Evolutionary conservation across 2,113 vertebrate species (phyloP).

Genomic region (Boleophthalmus pectinirostris): DNA sequence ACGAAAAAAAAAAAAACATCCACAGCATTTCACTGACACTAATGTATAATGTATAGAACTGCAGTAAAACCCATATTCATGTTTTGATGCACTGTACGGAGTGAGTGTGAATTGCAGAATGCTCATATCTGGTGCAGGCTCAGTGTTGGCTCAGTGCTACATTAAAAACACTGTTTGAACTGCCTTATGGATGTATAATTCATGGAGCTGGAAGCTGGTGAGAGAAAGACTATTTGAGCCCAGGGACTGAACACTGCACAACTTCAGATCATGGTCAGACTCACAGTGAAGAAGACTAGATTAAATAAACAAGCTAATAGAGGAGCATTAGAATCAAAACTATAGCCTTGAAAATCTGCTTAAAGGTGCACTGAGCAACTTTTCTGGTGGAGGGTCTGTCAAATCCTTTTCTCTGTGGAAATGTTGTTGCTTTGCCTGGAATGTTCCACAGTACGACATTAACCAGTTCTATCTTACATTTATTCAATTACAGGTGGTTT

Average conservation of each 20-base stretch:
- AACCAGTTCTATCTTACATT: too few species aligned
- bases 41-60: background rate
- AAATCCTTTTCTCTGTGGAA: too few species aligned
- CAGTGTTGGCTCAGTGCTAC: background rate
- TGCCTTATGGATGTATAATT: conserved; percentile 9
- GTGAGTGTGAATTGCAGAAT: background rate
- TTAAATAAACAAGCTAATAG: background rate
- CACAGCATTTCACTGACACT: background rate
- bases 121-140: background rate
- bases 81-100: background rate
- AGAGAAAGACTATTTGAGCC: background rate
- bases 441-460: too few species aligned
- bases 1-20: too few species aligned
- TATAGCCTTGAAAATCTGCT: background rate
- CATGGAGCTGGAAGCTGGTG: background rate
- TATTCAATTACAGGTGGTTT: too few species aligned
- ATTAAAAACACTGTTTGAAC: conserved; percentile 8
- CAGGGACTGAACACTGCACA: background rate
- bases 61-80: background rate
- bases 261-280: background rate
- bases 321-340: background rate
- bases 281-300: background rate
- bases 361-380: background rate
- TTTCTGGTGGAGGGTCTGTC: too few species aligned
- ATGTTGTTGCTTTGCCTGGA: too few species aligned